These are phyloP conservation scores for Glaucidium brasilianum DNA, from an alignment of 2,113 vertebrate species.

Conservation along the genomic window DNA sequence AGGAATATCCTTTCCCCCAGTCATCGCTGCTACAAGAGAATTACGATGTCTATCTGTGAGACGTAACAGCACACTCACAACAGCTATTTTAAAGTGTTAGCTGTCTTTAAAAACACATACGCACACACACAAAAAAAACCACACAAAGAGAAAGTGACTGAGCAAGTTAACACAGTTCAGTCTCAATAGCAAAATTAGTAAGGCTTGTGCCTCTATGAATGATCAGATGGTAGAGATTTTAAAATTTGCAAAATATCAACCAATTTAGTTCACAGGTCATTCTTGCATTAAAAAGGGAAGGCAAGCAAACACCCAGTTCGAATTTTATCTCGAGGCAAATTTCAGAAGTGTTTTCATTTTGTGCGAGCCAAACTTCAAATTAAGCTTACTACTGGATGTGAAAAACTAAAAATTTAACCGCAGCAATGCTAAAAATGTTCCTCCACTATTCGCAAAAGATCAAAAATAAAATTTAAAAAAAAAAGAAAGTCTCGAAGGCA, in stretches of 20 bases:
- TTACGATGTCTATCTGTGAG: not conserved
- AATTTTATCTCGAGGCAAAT: not conserved
- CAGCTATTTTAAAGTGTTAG: not conserved
- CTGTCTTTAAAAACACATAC: not conserved
- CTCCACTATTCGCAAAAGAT: not conserved
- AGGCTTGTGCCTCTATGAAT: not conserved
- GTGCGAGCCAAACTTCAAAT: not conserved
- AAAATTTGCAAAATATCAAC: not conserved
- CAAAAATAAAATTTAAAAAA: not conserved
- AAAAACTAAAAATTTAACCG: not conserved
- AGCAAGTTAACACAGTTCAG: not conserved
- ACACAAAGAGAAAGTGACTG: not conserved
- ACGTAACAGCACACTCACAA: not conserved
- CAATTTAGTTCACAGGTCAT: not conserved
- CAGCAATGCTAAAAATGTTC: constrained; percentile 10
- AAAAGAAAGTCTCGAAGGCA: not conserved
- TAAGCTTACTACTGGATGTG: not conserved
- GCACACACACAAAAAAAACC: not conserved
- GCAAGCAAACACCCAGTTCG: not conserved
- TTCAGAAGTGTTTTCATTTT: not conserved
- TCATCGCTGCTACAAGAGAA: not conserved
- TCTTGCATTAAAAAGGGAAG: not conserved
- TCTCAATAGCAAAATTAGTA: not conserved
- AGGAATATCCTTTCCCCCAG: not conserved
- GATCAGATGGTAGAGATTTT: not conserved